phyloP scores from a whole-genome alignment of 2,888 invertebrate genomes.

The Xanthia icteritia region DNA sequence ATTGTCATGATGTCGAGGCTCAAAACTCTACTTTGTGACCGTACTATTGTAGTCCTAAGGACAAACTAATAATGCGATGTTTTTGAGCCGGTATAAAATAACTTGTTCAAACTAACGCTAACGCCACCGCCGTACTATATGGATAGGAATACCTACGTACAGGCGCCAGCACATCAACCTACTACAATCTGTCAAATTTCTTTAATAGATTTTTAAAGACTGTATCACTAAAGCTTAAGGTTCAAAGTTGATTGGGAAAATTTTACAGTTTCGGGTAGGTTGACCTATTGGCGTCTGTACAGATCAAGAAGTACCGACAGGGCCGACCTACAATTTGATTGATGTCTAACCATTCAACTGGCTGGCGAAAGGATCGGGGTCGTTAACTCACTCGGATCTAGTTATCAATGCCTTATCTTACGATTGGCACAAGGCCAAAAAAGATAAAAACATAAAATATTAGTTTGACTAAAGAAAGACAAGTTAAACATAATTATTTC shows the following conservation, averaged over 20 bases:
- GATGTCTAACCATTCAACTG: constrained; percentile 33
- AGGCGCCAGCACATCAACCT: too few relatives aligned
- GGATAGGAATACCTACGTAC: not conserved
- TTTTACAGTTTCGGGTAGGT: too few relatives aligned
- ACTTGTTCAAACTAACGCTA: too few relatives aligned
- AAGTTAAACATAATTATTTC: not conserved
- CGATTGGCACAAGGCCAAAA: constrained; percentile 42
- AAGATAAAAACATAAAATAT: not conserved
- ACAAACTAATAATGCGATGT: too few relatives aligned
- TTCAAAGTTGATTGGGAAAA: too few relatives aligned
- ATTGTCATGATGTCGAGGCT: not conserved
- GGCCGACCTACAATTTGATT: constrained; percentile 25
- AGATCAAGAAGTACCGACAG: not conserved
- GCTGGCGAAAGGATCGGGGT: constrained; percentile 29
- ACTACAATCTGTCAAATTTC: too few relatives aligned
- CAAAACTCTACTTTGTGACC: not conserved
- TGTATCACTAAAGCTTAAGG: too few relatives aligned
- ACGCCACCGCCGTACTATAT: not conserved
- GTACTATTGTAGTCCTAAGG: too few relatives aligned
- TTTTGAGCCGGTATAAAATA: too few relatives aligned
- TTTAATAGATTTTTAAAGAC: too few relatives aligned
- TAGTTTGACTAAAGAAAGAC: not conserved
- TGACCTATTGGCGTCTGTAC: too few relatives aligned
- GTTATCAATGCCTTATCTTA: constrained; percentile 7
- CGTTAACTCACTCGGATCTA: constrained; percentile 33